Evolutionary conservation across 2,113 vertebrate species (phyloP).

Genomic region (Sinocyclocheilus anshuiensis): DNA sequence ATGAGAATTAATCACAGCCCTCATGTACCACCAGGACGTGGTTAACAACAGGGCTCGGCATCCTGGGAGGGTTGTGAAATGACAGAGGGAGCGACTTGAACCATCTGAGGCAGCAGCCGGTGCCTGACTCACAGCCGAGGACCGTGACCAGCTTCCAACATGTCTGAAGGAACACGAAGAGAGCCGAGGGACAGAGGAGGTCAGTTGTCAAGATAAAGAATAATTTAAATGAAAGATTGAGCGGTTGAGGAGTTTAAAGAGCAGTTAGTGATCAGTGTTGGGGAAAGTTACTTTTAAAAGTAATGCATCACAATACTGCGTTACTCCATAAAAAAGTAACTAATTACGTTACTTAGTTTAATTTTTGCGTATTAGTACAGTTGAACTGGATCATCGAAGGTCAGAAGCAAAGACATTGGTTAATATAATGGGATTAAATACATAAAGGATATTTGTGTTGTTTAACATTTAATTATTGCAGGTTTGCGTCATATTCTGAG

Average conservation of each 20-base stretch:
- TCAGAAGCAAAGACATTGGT: no score
- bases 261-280: not conserved
- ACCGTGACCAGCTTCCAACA: constrained; percentile 24
- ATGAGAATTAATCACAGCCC: constrained; percentile 52
- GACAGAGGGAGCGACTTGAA: constrained; percentile 3
- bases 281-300: no score
- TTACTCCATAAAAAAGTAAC: no score
- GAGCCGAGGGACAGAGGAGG: not conserved
- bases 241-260: not conserved
- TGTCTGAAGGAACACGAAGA: not conserved
- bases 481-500: no score
- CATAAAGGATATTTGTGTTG: no score
- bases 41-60: constrained; percentile 32
- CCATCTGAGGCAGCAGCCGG: constrained; percentile 39
- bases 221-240: not conserved
- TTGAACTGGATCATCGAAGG: no score
- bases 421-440: no score
- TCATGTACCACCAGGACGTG: not conserved
- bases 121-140: constrained; percentile 12
- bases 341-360: no score
- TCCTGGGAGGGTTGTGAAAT: not conserved
- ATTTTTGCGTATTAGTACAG: no score
- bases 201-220: not conserved
- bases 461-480: no score
- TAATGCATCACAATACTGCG: no score